phyloP scores from a whole-genome alignment of 2,797 vertebrate genomes.

The Sebastes kiyomatsui region DNA sequence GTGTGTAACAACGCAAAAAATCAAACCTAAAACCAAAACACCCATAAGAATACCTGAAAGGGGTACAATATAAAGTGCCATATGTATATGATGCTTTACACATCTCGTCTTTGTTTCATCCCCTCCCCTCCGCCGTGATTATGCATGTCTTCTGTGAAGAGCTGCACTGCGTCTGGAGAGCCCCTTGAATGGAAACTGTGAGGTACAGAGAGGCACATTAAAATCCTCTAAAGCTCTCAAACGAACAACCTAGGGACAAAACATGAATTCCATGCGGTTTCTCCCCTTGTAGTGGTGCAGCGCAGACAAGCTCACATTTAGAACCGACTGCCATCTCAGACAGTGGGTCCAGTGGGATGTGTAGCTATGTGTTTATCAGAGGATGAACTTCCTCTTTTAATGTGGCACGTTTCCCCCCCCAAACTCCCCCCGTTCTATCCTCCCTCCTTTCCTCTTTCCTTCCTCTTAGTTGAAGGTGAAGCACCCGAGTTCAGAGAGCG shows the following conservation, averaged over 20 bases:
- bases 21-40: slow-evolving; percentile 84
- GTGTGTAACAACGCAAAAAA: slow-evolving; percentile 79
- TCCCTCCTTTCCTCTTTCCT: slow-evolving; percentile 38
- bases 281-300: slow-evolving; percentile 80
- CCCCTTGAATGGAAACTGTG: slow-evolving; percentile 75
- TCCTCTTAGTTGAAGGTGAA: slow-evolving; percentile 73
- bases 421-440: slow-evolving; percentile 4
- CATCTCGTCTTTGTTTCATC: slow-evolving; percentile 76
- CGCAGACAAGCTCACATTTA: slow-evolving; percentile 83
- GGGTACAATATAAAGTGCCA: slow-evolving; percentile 77
- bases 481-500: slow-evolving; percentile 75
- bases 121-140: slow-evolving; percentile 72
- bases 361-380: slow-evolving; percentile 87
- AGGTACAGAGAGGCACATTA: slow-evolving; percentile 75
- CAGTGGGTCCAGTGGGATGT: slow-evolving; percentile 83
- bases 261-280: slow-evolving; percentile 76
- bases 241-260: slow-evolving; percentile 87
- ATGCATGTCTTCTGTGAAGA: slow-evolving; percentile 82
- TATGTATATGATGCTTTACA: slow-evolving; percentile 85
- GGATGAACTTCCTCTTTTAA: slow-evolving; percentile 78
- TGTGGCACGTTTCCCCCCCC: slow-evolving; percentile 32
- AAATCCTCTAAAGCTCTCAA: slow-evolving; percentile 82
- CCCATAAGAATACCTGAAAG: slow-evolving; percentile 88
- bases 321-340: slow-evolving; percentile 76
- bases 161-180: slow-evolving; percentile 77